These are phyloP conservation scores for Jaculus jaculus DNA, from an alignment of 2,113 vertebrate species.

Conservation along the genomic window DNA sequence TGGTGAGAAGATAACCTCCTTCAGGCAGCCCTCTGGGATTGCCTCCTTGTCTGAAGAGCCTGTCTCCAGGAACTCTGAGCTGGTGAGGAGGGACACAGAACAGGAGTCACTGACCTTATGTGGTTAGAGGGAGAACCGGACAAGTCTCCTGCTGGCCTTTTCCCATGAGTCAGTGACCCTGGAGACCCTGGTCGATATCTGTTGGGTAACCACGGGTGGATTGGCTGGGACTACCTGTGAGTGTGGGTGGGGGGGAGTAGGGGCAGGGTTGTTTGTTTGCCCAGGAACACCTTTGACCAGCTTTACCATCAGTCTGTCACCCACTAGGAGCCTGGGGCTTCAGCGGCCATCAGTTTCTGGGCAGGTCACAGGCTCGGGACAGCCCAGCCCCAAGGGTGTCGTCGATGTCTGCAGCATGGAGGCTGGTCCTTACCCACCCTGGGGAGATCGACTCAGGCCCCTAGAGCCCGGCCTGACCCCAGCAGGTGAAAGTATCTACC, in stretches of 20 bases:
- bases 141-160: background rate
- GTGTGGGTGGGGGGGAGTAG: too few relatives aligned
- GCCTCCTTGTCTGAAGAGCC: background rate
- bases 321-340: background rate
- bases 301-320: background rate
- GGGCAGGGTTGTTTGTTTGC: background rate
- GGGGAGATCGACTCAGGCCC: background rate
- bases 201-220: conserved; percentile 46
- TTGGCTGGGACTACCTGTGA: background rate
- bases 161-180: background rate
- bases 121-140: background rate
- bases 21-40: conserved; percentile 26
- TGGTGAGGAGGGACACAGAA: background rate
- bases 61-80: background rate
- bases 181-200: background rate
- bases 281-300: background rate
- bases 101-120: background rate
- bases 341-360: background rate
- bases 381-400: background rate
- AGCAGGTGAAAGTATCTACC: background rate
- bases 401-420: background rate
- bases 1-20: background rate
- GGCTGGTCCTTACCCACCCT: background rate
- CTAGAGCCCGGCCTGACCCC: background rate
- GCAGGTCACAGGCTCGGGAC: background rate